phyloP scores from a whole-genome alignment of 2,888 invertebrate genomes.

The Apodemia zela region DNA sequence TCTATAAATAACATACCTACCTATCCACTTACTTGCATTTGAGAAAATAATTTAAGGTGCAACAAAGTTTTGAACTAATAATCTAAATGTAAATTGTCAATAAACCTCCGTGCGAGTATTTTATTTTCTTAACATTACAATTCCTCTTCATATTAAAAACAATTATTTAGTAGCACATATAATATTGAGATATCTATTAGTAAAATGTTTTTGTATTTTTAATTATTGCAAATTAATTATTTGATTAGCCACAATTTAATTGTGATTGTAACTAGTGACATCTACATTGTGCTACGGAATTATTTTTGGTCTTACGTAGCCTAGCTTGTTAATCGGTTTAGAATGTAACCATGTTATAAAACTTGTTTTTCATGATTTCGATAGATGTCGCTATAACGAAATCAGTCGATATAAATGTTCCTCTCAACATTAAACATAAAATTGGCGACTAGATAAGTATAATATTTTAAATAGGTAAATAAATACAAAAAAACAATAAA shows the following conservation, averaged over 20 bases:
- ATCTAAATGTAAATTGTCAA: neutral
- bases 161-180: too few species aligned
- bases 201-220: too few species aligned
- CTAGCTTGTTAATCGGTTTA: neutral
- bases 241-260: neutral
- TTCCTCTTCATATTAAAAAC: too few species aligned
- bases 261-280: neutral
- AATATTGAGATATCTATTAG: neutral
- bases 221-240: too few species aligned
- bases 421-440: too few species aligned
- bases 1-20: constrained; percentile 17
- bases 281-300: neutral
- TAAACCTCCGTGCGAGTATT: neutral
- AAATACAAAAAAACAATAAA: too few species aligned
- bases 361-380: neutral
- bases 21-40: constrained; percentile 4
- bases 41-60: constrained; percentile 1
- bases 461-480: too few species aligned
- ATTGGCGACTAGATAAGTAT: too few species aligned
- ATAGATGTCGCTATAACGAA: neutral
- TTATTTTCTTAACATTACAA: too few species aligned
- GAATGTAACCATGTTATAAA: too few species aligned
- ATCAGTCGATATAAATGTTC: neutral
- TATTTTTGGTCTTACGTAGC: neutral
- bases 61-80: neutral